Conservation (phyloP, 1,140 invertebrate species). For the Cydia pomonella region DNA sequence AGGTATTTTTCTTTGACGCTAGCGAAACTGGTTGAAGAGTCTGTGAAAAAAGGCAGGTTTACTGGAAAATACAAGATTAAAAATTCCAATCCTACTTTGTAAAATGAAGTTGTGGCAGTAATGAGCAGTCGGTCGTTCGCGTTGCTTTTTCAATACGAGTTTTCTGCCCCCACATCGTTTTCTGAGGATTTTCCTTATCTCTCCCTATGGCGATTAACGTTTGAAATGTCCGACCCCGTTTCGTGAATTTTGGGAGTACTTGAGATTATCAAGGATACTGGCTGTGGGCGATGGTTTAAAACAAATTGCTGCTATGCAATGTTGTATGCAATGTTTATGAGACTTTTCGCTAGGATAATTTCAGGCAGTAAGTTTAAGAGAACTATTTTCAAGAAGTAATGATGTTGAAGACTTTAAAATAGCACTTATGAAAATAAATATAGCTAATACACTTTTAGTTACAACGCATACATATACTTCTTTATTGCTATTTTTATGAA, state of each 20-base stretch:
- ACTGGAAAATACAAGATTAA: constrained; percentile 11
- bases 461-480: too few species aligned
- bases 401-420: too few species aligned
- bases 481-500: too few species aligned
- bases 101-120: constrained; percentile 27
- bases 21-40: neutral
- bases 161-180: constrained; percentile 28
- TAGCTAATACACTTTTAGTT: too few species aligned
- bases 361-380: too few species aligned
- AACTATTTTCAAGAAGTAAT: too few species aligned
- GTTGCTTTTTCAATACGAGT: constrained; percentile 18
- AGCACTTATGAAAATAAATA: too few species aligned
- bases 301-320: neutral
- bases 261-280: constrained; percentile 7
- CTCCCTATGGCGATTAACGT: constrained; percentile 32
- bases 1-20: neutral
- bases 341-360: neutral
- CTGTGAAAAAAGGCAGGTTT: neutral
- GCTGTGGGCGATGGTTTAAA: neutral
- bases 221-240: constrained; percentile 29
- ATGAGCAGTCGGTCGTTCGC: neutral
- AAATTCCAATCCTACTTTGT: constrained; percentile 24
- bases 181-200: constrained; percentile 28
- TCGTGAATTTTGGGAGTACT: constrained; percentile 20
- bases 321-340: neutral